These are phyloP conservation scores for Listronotus oregonensis DNA, from an alignment of 1,140 invertebrate species.

Conservation along the genomic window DNA sequence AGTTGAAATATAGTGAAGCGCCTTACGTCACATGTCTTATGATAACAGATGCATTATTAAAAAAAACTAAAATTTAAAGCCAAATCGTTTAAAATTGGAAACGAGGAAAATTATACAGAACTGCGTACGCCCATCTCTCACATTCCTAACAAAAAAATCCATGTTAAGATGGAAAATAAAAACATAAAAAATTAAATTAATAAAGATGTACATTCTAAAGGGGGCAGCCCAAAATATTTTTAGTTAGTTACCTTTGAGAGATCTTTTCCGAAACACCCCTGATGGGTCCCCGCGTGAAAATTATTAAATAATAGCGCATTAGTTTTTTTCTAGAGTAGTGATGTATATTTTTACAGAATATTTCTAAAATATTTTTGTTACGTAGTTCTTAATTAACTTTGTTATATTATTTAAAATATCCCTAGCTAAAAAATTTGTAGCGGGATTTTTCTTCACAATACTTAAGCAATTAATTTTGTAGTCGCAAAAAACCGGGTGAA, in stretches of 20 bases:
- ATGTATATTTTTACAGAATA: constrained; percentile 13
- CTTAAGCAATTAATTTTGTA: too few species aligned
- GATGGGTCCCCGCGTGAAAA: constrained; percentile 57
- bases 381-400: too few species aligned
- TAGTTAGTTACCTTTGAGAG: constrained; percentile 80
- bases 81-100: constrained; percentile 9
- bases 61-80: constrained; percentile 16
- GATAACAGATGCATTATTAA: constrained; percentile 3
- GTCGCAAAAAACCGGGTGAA: too few species aligned
- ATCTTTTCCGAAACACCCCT: constrained; percentile 93
- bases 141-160: constrained; percentile 47
- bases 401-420: too few species aligned
- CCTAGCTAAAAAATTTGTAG: neutral
- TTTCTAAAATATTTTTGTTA: constrained; percentile 11
- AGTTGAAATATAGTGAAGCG: constrained; percentile 7
- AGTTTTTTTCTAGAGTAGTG: constrained; percentile 51
- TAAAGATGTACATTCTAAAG: constrained; percentile 52
- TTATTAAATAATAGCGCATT: constrained; percentile 62
- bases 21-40: neutral
- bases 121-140: constrained; percentile 48
- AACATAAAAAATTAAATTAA: constrained; percentile 24
- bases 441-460: too few species aligned
- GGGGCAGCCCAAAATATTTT: constrained; percentile 56
- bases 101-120: constrained; percentile 23
- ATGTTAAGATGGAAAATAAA: constrained; percentile 40